phyloP scores from a whole-genome alignment of 2,888 invertebrate genomes.

The Hecatera dysodea region DNA sequence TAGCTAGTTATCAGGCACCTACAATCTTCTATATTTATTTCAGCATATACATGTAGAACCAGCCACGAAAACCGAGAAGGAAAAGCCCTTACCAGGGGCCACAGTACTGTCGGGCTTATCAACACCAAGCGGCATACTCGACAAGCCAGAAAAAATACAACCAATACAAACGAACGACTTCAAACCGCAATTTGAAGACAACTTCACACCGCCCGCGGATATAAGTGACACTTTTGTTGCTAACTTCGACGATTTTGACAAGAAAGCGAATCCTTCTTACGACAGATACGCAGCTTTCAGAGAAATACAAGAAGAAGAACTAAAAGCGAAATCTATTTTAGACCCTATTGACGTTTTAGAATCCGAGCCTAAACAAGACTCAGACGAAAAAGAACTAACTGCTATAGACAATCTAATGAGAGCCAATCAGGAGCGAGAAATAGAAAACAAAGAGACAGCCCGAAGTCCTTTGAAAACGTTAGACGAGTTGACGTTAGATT shows the following conservation, averaged over 20 bases:
- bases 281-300: constrained; percentile 97
- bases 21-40: too few species aligned
- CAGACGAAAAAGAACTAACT: constrained; percentile 82
- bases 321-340: constrained; percentile 87
- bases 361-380: constrained; percentile 80
- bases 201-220: constrained; percentile 88
- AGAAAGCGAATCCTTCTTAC: constrained; percentile 91
- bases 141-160: constrained; percentile 53
- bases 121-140: constrained; percentile 47
- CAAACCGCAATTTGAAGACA: constrained; percentile 92
- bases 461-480: constrained; percentile 84
- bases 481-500: constrained; percentile 84
- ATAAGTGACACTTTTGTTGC: constrained; percentile 91
- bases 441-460: constrained; percentile 76
- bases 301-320: constrained; percentile 95
- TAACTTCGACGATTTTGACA: constrained; percentile 92
- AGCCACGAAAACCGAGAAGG: constrained; percentile 73
- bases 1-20: too few species aligned
- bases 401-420: constrained; percentile 80
- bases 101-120: constrained; percentile 61
- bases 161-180: constrained; percentile 70
- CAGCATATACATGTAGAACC: constrained; percentile 86
- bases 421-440: constrained; percentile 75
- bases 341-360: constrained; percentile 76
- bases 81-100: constrained; percentile 65